These are phyloP conservation scores for Hemitrygon akajei DNA, from an alignment of 2,797 vertebrate species.

Conservation along the genomic window DNA sequence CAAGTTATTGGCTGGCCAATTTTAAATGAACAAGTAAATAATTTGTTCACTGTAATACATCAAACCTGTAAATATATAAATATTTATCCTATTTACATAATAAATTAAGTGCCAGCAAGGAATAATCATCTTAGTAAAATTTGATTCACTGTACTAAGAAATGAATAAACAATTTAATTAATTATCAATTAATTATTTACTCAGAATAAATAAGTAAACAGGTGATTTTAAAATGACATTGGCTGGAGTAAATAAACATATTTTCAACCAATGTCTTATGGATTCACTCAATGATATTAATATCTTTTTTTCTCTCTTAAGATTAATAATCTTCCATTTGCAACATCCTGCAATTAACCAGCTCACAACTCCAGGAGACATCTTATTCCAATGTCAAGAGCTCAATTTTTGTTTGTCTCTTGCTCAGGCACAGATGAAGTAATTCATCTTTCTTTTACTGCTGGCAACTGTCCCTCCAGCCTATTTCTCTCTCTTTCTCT, in stretches of 20 bases:
- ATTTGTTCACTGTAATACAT: background rate
- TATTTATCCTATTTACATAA: background rate
- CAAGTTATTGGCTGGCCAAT: background rate
- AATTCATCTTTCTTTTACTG: background rate
- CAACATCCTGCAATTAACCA: background rate
- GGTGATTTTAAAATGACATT: background rate
- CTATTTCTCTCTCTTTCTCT: background rate
- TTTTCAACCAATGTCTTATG: background rate
- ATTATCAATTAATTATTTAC: background rate
- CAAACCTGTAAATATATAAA: conserved; percentile 19
- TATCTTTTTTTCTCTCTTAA: background rate
- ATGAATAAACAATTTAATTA: background rate
- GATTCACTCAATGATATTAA: background rate
- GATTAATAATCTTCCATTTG: background rate
- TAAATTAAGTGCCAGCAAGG: background rate
- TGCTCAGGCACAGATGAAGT: background rate
- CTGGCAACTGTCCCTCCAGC: background rate
- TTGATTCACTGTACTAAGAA: background rate
- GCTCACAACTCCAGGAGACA: background rate
- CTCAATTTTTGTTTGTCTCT: background rate
- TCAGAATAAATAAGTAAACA: background rate
- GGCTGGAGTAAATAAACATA: background rate
- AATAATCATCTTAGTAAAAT: background rate
- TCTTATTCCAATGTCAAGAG: background rate
- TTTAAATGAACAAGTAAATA: background rate